Evolutionary conservation across 2,113 vertebrate genomes (phyloP).

Genomic region (Polyodon spathula): DNA sequence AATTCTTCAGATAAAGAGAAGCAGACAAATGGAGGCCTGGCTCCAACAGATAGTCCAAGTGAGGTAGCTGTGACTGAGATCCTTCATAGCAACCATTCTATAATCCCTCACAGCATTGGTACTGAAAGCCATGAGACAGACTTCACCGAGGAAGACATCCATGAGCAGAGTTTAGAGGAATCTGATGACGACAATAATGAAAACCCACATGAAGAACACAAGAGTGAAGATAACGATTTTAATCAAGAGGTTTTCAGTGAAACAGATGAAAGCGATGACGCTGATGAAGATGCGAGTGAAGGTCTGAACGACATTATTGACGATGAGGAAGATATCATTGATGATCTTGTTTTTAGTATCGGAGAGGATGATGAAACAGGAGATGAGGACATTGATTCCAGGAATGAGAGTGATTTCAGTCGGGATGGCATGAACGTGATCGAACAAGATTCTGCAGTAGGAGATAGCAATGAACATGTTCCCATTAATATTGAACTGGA

Average conservation of each 20-base stretch:
- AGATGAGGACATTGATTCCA: too few relatives aligned
- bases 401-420: too few relatives aligned
- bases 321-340: constrained; percentile 4
- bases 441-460: too few relatives aligned
- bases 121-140: background rate
- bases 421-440: too few relatives aligned
- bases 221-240: background rate
- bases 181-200: background rate
- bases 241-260: background rate
- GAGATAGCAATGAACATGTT: too few relatives aligned
- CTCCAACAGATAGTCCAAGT: background rate
- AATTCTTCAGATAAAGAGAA: constrained; percentile 17
- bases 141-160: too few relatives aligned
- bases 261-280: background rate
- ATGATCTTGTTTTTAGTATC: constrained; percentile 8
- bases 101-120: too few relatives aligned
- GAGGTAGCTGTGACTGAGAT: constrained; percentile 19
- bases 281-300: background rate
- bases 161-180: rapidly evolving
- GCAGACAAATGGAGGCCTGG: background rate
- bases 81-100: too few relatives aligned
- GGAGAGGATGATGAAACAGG: constrained; percentile 1
- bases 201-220: background rate
- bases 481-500: too few relatives aligned
- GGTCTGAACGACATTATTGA: background rate